Conservation (phyloP, 2,113 vertebrate species). For the Bettongia penicillata region DNA sequence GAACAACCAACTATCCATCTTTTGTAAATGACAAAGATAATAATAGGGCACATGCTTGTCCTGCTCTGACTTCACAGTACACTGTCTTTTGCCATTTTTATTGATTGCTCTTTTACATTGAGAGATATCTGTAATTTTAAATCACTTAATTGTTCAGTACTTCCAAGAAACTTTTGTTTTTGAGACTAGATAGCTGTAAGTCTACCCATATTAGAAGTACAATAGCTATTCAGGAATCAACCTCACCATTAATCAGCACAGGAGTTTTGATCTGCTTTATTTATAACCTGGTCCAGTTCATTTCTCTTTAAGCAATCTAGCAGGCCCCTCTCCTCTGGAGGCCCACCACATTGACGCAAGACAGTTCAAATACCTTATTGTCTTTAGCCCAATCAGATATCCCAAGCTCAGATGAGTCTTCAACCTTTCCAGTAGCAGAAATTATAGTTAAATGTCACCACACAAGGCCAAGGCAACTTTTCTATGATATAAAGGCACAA, state of each 20-base stretch:
- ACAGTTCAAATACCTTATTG: too few relatives aligned
- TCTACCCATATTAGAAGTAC: too few relatives aligned
- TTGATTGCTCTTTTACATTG: background rate
- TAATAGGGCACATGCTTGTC: background rate
- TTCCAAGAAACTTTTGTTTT: background rate
- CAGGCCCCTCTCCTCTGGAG: background rate
- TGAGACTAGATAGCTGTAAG: background rate
- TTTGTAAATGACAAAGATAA: background rate
- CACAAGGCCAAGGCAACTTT: background rate
- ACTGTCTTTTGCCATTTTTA: background rate
- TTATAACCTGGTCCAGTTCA: background rate
- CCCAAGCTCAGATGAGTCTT: background rate
- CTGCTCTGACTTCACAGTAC: background rate
- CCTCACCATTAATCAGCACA: background rate
- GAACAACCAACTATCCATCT: background rate
- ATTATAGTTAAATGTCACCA: background rate
- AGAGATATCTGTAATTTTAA: background rate
- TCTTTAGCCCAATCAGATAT: too few relatives aligned
- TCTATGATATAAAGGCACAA: background rate
- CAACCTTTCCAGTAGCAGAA: background rate
- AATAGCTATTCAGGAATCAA: too few relatives aligned
- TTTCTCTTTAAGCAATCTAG: background rate
- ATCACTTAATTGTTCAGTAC: background rate
- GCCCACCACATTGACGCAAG: background rate
- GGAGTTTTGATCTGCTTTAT: background rate